Percentiles rank a stretch among this genome's conserved stretches.
phyloP scores from a whole-genome alignment of 2,113 vertebrate genomes.

The Varanus salvator region DNA sequence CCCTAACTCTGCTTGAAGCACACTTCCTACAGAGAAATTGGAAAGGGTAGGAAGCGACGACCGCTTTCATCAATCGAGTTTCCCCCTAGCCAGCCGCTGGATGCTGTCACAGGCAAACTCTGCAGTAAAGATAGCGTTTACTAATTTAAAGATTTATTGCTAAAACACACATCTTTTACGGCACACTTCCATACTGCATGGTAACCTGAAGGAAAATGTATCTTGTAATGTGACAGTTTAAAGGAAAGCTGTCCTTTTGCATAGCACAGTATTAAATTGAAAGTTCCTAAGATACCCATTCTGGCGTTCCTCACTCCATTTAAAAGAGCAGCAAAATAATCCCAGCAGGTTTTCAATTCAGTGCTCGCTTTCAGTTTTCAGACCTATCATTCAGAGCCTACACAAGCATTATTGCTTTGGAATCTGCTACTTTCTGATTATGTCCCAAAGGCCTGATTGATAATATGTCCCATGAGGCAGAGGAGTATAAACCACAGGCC shows the following conservation, averaged over 20 bases:
- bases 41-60: slow-evolving; percentile 14
- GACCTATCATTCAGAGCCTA: background rate
- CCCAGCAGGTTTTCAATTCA: background rate
- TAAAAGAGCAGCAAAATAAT: slow-evolving; percentile 10
- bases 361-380: background rate
- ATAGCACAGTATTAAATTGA: background rate
- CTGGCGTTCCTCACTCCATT: background rate
- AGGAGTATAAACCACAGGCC: background rate
- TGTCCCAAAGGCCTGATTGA: background rate
- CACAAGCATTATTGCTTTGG: background rate
- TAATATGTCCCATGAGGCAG: background rate
- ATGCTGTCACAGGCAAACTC: slow-evolving; percentile 11
- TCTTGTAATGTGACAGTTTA: slow-evolving; percentile 6
- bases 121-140: slow-evolving; percentile 15
- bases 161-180: background rate
- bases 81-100: slow-evolving; percentile 26
- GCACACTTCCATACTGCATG: background rate
- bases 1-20: background rate
- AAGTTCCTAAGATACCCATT: slow-evolving; percentile 1
- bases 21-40: background rate
- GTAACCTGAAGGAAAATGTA: background rate
- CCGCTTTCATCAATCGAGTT: slow-evolving; percentile 24
- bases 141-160: slow-evolving; percentile 37
- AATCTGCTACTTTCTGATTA: background rate
- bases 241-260: slow-evolving; percentile 6